These are phyloP conservation scores for Tenthredo mesomela DNA, from an alignment of 2,888 invertebrate species.

Conservation along the genomic window DNA sequence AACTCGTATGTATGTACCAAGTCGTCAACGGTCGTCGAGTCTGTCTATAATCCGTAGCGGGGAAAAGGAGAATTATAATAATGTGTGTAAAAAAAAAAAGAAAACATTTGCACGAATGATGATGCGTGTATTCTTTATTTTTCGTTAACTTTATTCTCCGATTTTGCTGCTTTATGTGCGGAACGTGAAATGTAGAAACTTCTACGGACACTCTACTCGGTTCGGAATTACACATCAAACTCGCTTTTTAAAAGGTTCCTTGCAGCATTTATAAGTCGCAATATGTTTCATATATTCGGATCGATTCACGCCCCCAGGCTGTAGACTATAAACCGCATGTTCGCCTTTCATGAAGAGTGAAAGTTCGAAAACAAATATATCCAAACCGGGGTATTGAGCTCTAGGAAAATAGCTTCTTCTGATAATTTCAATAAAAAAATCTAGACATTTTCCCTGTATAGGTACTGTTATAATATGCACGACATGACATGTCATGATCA, in stretches of 20 bases:
- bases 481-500: background rate
- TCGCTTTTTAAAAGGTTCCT: background rate
- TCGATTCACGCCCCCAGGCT: constrained; percentile 1
- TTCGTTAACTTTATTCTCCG: background rate
- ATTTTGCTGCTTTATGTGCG: background rate
- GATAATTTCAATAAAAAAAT: background rate
- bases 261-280: background rate
- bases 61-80: background rate
- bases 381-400: background rate
- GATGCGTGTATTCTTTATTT: background rate
- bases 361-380: background rate
- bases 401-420: background rate
- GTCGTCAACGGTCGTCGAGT: background rate
- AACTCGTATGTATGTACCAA: constrained; percentile 34
- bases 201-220: background rate
- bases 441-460: background rate
- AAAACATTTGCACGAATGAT: background rate
- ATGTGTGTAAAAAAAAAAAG: background rate
- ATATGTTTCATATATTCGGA: background rate
- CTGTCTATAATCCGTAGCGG: background rate
- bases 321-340: background rate
- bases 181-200: background rate
- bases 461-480: background rate
- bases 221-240: background rate
- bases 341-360: background rate